Conservation (phyloP, 2,113 vertebrate species). For the Ammodramus savannarum region DNA sequence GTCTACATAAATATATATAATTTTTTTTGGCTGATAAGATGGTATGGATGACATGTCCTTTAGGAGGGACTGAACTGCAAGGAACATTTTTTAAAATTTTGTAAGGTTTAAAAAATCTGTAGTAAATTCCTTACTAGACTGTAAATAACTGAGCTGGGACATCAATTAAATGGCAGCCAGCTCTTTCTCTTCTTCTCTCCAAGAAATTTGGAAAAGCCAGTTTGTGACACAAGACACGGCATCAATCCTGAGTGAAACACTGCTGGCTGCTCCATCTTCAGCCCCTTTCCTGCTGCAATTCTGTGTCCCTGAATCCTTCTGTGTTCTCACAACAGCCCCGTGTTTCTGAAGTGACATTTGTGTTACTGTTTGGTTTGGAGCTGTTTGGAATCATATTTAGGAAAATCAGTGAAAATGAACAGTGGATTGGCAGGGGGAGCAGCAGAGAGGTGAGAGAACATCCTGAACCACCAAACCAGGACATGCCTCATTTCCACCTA, state of each 20-base stretch:
- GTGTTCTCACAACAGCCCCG: fast-evolving
- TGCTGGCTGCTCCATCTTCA: not conserved
- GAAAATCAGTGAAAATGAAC: not conserved
- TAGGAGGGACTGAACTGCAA: not conserved
- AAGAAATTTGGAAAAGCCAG: not conserved
- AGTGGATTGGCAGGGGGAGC: not conserved
- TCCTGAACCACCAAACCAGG: not conserved
- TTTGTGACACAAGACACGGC: fast-evolving
- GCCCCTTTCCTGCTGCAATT: not conserved
- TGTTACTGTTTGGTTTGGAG: fast-evolving
- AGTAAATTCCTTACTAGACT: not conserved
- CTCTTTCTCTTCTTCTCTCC: not conserved
- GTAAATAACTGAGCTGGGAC: not conserved
- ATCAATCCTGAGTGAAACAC: not conserved
- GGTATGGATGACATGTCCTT: not conserved
- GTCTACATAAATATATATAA: not conserved
- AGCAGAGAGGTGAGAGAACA: not conserved
- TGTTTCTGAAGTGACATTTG: not conserved
- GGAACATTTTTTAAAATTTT: not conserved
- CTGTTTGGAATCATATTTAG: not conserved
- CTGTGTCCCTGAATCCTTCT: not conserved
- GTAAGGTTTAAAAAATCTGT: not conserved
- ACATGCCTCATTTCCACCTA: fast-evolving
- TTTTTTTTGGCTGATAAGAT: not conserved
- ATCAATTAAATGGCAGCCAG: not conserved